Conservation (phyloP, 2,797 vertebrate species). For the Strix occidentalis region DNA sequence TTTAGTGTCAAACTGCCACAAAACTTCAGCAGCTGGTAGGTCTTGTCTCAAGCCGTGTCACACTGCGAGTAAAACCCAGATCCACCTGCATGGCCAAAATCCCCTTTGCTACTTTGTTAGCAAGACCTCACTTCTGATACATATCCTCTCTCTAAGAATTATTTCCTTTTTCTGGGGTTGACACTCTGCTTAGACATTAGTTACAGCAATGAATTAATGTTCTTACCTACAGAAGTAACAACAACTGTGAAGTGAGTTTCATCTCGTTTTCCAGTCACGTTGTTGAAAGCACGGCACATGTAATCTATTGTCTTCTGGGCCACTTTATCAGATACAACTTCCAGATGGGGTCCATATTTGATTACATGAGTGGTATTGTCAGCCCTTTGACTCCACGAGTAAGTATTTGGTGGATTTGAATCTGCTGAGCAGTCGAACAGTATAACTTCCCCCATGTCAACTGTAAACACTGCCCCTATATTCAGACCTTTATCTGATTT, state of each 20-base stretch:
- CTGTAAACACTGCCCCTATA: constrained; percentile 88
- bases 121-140: neutral
- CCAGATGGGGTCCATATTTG: constrained; percentile 84
- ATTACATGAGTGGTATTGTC: constrained; percentile 85
- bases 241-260: constrained; percentile 90
- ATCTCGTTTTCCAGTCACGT: constrained; percentile 86
- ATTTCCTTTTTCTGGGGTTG: neutral
- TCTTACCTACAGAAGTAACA: constrained; percentile 86
- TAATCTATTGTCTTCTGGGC: constrained; percentile 85
- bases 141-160: neutral
- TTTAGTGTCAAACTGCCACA: neutral
- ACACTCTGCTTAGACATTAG: neutral
- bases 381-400: constrained; percentile 87
- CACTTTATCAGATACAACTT: constrained; percentile 82
- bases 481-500: constrained; percentile 88
- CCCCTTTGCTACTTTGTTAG: neutral
- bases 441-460: constrained; percentile 87
- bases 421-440: constrained; percentile 93
- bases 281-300: constrained; percentile 92
- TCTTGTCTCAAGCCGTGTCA: neutral
- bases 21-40: neutral
- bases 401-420: constrained; percentile 94
- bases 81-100: neutral
- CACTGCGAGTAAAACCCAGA: neutral
- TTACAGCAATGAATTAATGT: neutral